Conservation (phyloP, 1,140 invertebrate genomes). For the Propsilocerus akamusi region DNA sequence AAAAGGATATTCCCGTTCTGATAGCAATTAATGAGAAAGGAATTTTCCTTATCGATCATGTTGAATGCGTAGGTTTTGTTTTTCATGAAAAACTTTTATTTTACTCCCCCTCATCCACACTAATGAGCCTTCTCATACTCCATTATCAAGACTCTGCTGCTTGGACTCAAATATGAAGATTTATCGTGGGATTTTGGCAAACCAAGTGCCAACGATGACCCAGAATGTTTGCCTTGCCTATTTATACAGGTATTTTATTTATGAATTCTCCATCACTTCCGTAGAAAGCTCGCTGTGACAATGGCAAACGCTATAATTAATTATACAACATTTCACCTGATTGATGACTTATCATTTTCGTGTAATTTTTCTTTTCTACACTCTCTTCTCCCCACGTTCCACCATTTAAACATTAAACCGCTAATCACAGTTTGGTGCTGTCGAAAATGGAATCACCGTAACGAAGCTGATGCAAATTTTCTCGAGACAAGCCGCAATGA, state of each 20-base stretch:
- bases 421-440: slow-evolving; percentile 47
- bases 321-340: background rate
- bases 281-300: too few species aligned
- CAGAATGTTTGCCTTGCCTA: slow-evolving; percentile 73
- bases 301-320: too few species aligned
- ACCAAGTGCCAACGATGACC: slow-evolving; percentile 59
- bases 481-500: slow-evolving; percentile 75
- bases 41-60: slow-evolving; percentile 72
- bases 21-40: slow-evolving; percentile 76
- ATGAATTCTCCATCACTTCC: too few species aligned
- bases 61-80: slow-evolving; percentile 53
- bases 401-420: background rate
- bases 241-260: slow-evolving; percentile 57
- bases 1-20: slow-evolving; percentile 67
- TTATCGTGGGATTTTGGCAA: slow-evolving; percentile 78
- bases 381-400: background rate
- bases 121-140: slow-evolving; percentile 11
- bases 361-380: background rate
- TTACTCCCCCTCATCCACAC: background rate
- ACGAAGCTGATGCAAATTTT: slow-evolving; percentile 69
- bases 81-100: background rate
- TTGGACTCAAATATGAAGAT: slow-evolving; percentile 72
- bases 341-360: background rate
- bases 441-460: slow-evolving; percentile 64
- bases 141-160: slow-evolving; percentile 63